Evolutionary conservation across 2,888 invertebrate genomes (phyloP).

Genomic region (Tipula unca): DNA sequence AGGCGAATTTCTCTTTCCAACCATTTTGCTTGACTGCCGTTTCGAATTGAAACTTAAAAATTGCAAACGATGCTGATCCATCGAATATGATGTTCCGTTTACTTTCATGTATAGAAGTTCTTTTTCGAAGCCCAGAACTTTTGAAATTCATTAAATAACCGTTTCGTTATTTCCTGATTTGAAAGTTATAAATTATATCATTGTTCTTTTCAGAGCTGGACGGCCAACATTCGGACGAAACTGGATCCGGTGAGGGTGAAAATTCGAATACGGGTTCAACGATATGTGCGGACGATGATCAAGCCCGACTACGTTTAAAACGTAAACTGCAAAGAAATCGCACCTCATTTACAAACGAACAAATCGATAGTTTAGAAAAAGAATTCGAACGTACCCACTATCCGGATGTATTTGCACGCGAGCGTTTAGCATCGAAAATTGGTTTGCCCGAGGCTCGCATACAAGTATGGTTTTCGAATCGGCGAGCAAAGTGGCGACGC

Average conservation of each 20-base stretch:
- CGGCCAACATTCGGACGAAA: conserved; percentile 64
- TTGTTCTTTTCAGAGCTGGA: conserved; percentile 33
- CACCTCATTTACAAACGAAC: conserved; percentile 96
- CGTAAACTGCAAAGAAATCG: conserved; percentile 94
- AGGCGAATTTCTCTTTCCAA: too few species aligned
- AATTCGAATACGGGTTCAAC: conserved; percentile 81
- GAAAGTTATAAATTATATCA: not conserved
- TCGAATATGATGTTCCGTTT: too few species aligned
- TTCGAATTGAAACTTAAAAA: too few species aligned
- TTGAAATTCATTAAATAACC: too few species aligned
- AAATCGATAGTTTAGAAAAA: conserved; percentile 96
- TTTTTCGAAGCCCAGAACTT: too few species aligned
- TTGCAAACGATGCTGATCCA: too few species aligned
- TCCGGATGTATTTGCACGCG: conserved; percentile 89
- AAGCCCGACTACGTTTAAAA: conserved; percentile 85
- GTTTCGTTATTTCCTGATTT: too few species aligned
- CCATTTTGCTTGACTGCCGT: too few species aligned
- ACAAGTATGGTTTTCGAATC: conserved; percentile 99
- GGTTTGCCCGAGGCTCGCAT: conserved; percentile 89
- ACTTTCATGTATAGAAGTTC: too few species aligned
- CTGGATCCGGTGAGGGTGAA: conserved; percentile 66
- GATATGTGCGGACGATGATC: conserved; percentile 65
- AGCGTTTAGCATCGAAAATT: conserved; percentile 84
- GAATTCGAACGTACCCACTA: conserved; percentile 94
- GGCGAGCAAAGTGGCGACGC: conserved; percentile 97